Evolutionary conservation across 2,888 invertebrate species (phyloP), one percentile per base, ranked within the genome.

Genomic region (Arenicola marina): DNA sequence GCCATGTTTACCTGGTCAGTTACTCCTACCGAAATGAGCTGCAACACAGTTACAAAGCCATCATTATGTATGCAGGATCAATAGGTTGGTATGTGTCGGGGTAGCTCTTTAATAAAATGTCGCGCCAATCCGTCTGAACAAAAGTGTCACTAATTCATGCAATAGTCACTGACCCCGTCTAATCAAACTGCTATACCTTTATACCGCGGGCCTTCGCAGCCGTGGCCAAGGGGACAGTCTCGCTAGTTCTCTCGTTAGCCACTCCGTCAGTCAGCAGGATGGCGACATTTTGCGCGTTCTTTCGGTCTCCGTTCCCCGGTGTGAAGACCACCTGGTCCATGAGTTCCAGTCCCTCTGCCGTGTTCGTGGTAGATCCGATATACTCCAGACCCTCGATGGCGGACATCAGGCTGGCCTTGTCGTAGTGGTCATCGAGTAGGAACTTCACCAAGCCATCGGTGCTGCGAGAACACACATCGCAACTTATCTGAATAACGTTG

Each of bases 221-320:
- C 21, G 24, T n/a, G 21, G 56, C 56, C 38, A 34, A n/a, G 7
- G 43, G 24, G 15, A 24, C 4, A 11, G 34, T 29, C 18, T 45
- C 46, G n/a, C 29, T 11, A 24, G 29, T n/a, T 31, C 46, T 28
- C 31, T 57, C 57, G 45, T 57, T 57, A 2, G 57, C 45, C 29
- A 21, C 28, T 15, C 79, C 79, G 58, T 79, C 75, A 0, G 77
- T 75, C 28, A 78, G 61, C 15, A 77, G 59, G 24, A 78, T 61
- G 28, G 65, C 71, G 28, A 75, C 59, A 57, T 77, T 75, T 29
- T 67, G 65, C 2, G 74, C 76, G 29, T 55, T 65, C 4, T 71
- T 59, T 15, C 80, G 65, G 63, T 78, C 78, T 18, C 79, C 80
- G 46, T 31, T 31, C 51, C 54, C 33, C 7, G 63, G 51, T 24